These are phyloP conservation scores for Platycercus adscitus DNA, from an alignment of 2,113 vertebrate genomes.

Conservation along the genomic window DNA sequence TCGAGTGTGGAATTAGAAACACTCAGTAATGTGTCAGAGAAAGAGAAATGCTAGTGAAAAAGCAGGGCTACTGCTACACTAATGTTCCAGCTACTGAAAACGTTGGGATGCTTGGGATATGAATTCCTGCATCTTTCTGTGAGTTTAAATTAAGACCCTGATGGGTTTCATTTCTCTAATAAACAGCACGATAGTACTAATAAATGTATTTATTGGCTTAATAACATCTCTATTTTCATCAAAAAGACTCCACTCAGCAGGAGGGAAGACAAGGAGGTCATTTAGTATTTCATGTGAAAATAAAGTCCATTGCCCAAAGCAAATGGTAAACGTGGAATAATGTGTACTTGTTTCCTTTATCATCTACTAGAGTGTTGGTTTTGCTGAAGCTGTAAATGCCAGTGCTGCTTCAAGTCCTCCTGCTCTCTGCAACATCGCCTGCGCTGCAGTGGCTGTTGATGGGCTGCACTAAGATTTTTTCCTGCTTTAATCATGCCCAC, in stretches of 20 bases:
- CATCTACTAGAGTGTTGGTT: neutral
- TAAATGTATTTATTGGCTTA: neutral
- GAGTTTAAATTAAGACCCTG: neutral
- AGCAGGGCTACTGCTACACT: neutral
- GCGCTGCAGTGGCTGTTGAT: neutral
- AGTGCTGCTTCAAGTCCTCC: neutral
- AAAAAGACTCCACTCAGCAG: neutral
- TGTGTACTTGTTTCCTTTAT: neutral
- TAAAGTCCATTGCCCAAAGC: neutral
- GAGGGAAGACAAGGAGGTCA: neutral
- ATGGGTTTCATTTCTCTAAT: neutral
- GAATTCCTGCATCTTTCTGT: neutral
- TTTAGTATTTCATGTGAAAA: neutral
- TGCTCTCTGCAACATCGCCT: neutral
- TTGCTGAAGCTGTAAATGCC: neutral
- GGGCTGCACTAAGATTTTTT: neutral
- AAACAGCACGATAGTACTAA: neutral
- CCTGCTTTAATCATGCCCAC: neutral
- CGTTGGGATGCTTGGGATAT: neutral
- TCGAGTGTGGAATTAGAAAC: neutral
- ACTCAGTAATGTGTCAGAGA: neutral
- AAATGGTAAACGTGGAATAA: neutral
- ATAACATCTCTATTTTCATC: neutral
- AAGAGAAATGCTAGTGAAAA: neutral
- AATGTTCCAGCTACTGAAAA: neutral